Percentiles rank a stretch among this genome's conserved stretches.
Conservation (phyloP, 1,140 invertebrate species). For the Drosophila hydei region DNA sequence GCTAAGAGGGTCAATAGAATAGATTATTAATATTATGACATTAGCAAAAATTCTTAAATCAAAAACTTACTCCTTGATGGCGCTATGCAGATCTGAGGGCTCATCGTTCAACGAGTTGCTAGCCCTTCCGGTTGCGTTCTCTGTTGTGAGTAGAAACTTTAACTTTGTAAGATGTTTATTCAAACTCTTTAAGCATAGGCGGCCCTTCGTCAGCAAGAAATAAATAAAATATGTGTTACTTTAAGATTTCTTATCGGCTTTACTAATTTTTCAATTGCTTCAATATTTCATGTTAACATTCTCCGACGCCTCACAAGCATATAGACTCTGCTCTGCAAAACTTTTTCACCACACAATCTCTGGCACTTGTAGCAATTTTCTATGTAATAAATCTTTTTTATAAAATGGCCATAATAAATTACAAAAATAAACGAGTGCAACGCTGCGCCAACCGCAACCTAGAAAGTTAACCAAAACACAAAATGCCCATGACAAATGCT, state of each 20-base stretch:
- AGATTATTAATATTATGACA: too few relatives aligned
- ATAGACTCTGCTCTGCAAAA: constrained; percentile 12
- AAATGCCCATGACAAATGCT: constrained; percentile 63
- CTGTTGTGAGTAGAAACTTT: constrained; percentile 26
- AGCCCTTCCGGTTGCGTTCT: constrained; percentile 69
- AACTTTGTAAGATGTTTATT: neutral
- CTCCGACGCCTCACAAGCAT: neutral
- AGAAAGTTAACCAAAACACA: constrained; percentile 30
- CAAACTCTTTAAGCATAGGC: too few relatives aligned
- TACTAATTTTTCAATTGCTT: neutral
- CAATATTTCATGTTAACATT: constrained; percentile 3
- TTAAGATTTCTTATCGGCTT: too few relatives aligned
- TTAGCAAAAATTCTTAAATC: too few relatives aligned
- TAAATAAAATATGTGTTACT: neutral
- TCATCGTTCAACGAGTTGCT: constrained; percentile 67
- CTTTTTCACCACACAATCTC: constrained; percentile 59
- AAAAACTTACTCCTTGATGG: constrained; percentile 68
- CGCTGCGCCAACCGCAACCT: constrained; percentile 11
- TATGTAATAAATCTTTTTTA: constrained; percentile 71
- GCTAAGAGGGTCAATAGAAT: constrained; percentile 20
- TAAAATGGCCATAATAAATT: constrained; percentile 76
- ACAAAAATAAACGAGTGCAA: constrained; percentile 61
- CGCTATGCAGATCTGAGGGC: constrained; percentile 66
- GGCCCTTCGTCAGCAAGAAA: neutral
- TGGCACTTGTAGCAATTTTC: constrained; percentile 71